A percentile compares a stretch with the other conserved stretches of the same genome.
phyloP scores from a whole-genome alignment of 2,797 vertebrate genomes.

The Prunella strophiata region DNA sequence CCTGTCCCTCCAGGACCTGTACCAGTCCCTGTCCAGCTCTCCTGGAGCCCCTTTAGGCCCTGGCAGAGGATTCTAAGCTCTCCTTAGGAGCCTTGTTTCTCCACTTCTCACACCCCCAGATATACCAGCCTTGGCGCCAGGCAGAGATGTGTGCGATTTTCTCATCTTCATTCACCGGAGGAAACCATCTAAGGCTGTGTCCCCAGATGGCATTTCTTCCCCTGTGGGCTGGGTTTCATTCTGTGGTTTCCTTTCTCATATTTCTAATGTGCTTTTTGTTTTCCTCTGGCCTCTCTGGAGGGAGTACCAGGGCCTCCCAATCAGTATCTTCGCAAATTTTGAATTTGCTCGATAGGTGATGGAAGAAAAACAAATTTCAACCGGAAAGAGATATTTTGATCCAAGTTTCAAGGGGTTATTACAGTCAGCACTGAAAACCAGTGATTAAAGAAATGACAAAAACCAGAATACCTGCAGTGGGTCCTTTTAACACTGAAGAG shows the following conservation, averaged over 20 bases:
- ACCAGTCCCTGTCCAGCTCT: neutral
- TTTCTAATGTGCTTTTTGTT: neutral
- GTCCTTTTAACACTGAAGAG: conserved; percentile 12
- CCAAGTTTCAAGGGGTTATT: conserved; percentile 33
- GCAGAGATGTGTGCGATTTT: neutral
- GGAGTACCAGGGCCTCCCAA: neutral
- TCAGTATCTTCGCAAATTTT: conserved; percentile 30
- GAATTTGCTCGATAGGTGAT: neutral
- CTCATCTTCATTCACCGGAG: neutral
- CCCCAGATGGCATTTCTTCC: neutral
- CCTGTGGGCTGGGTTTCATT: neutral
- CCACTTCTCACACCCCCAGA: neutral
- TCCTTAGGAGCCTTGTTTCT: neutral
- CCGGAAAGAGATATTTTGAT: neutral
- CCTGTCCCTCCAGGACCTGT: neutral
- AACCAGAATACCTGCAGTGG: neutral
- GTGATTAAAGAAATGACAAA: conserved; percentile 28
- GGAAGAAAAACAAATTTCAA: conserved; percentile 25
- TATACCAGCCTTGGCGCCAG: neutral
- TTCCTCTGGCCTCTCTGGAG: neutral
- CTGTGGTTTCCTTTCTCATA: neutral
- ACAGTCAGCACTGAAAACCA: neutral
- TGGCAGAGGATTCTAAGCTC: neutral
- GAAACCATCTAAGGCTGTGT: neutral
- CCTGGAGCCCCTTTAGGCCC: neutral